Base-by-base conservation (phyloP, 2,888 invertebrate species). In the Gnatocerus cornutus region DNA sequence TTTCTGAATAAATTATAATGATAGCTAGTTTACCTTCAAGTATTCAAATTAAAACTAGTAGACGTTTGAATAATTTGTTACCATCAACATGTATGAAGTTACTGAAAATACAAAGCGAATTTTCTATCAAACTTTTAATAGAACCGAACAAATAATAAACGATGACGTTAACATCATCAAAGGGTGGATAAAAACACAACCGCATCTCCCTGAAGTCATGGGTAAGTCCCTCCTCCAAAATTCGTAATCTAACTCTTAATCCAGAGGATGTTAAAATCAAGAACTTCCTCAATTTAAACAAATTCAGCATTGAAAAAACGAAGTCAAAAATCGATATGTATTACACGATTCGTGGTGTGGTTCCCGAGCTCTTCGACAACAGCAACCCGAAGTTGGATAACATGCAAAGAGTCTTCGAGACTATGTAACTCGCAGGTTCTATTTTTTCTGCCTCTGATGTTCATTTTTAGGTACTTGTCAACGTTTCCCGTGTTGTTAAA, bases 171-270 rank as follows among this genome's bases (percentile, higher is more conserved):
- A 69, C 14, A 71, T 53, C 10, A 62, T 82, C 1, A 63, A 66
- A 50, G 72, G 75, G n/a, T 82, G 81, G 81, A 46, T 77, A 21
- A 58, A 74, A 45, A 77, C 71, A 16, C 80, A 81, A 59, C 75
- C 71, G 0, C 79, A 81, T 73, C 56, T 82, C 14, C 81, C 82
- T 7, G 78, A 80, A 75, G 66, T 77, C 3, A 45, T 45, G 43
- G 16, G 64, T 64, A 45, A 63, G 41, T 30, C 13, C 4, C 8
- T 7, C 7, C 8, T 8, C 2, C 14, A 39, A 56, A 41, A 59
- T 45, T n/a, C 39, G 3, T 13, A 41, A 21, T 21, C 21, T 41
- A 41, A 41, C 12, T 41, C 10, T 4, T 2, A 10, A 12, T 41
- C 3, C 55, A 76, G 76, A 59, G 13, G 58, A 68, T 6, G 29